phyloP scores from a whole-genome alignment of 1,140 invertebrate genomes.

The Cryptotermes secundus region DNA sequence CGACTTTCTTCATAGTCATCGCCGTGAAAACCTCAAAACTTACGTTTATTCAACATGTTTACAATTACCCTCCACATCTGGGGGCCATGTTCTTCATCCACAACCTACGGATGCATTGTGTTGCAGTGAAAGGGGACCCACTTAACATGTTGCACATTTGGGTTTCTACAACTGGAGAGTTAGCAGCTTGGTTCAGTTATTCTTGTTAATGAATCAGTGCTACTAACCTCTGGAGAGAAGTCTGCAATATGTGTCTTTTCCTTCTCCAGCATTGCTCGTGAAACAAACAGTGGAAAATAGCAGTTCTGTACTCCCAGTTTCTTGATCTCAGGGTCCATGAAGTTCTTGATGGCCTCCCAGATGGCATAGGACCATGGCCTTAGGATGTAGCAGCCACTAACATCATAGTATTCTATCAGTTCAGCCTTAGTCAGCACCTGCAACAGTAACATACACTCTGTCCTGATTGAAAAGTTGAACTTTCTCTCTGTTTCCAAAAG shows the following conservation, averaged over 20 bases:
- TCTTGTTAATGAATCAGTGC: too few species aligned
- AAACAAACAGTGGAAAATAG: constrained; percentile 99
- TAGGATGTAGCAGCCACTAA: constrained; percentile 98
- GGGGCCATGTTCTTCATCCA: too few species aligned
- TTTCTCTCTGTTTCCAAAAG: not conserved
- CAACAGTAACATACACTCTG: not conserved
- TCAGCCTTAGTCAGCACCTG: constrained; percentile 93
- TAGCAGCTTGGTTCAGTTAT: too few species aligned
- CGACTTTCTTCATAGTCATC: too few species aligned
- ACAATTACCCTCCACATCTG: too few species aligned
- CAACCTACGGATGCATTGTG: too few species aligned
- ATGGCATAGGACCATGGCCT: constrained; percentile 96
- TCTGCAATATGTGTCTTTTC: constrained; percentile 97
- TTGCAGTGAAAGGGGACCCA: too few species aligned
- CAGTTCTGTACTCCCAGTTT: constrained; percentile 93
- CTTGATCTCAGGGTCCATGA: constrained; percentile 89
- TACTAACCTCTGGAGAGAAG: constrained; percentile 90
- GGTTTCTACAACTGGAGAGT: too few species aligned
- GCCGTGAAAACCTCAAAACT: too few species aligned
- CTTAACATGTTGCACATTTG: too few species aligned
- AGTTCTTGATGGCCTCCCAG: constrained; percentile 91
- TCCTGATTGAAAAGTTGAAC: not conserved
- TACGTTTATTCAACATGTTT: too few species aligned
- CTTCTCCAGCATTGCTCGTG: constrained; percentile 82
- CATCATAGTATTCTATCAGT: constrained; percentile 99